These are phyloP conservation scores for Eleginops maclovinus DNA, from an alignment of 2,113 vertebrate species.

Conservation along the genomic window DNA sequence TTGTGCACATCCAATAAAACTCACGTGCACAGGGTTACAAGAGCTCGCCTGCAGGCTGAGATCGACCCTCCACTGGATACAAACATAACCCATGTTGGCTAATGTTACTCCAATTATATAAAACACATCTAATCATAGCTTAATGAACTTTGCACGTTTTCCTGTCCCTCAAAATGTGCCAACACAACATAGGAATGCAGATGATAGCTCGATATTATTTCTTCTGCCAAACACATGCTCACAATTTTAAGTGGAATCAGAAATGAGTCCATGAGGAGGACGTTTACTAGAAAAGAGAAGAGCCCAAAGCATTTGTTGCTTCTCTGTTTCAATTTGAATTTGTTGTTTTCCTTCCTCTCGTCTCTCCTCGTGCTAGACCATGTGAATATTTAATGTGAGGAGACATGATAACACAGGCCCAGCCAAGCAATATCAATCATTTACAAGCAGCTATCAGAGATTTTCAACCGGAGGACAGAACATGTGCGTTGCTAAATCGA, in stretches of 20 bases:
- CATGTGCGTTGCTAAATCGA: no score
- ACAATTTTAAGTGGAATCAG: slow-evolving; percentile 8
- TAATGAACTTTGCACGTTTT: neutral
- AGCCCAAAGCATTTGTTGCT: neutral
- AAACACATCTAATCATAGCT: neutral
- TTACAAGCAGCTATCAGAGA: slow-evolving; percentile 12
- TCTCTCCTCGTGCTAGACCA: neutral
- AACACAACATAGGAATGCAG: neutral
- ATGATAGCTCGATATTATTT: neutral
- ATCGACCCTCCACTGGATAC: slow-evolving; percentile 1
- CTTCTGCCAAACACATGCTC: slow-evolving; percentile 28
- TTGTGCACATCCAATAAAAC: slow-evolving; percentile 46
- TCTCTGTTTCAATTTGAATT: neutral
- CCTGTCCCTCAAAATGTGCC: neutral
- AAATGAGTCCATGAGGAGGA: neutral
- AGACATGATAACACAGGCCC: slow-evolving; percentile 8
- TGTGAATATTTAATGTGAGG: slow-evolving; percentile 32
- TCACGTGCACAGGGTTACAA: slow-evolving; percentile 20
- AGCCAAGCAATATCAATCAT: slow-evolving; percentile 26
- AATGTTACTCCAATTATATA: neutral
- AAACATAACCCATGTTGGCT: neutral
- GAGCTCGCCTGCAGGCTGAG: slow-evolving; percentile 15
- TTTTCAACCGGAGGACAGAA: neutral
- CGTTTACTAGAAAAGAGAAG: neutral
- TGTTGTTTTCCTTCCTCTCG: neutral